Evolutionary conservation across 2,113 vertebrate genomes (phyloP).

Genomic region (Gavialis gangeticus): DNA sequence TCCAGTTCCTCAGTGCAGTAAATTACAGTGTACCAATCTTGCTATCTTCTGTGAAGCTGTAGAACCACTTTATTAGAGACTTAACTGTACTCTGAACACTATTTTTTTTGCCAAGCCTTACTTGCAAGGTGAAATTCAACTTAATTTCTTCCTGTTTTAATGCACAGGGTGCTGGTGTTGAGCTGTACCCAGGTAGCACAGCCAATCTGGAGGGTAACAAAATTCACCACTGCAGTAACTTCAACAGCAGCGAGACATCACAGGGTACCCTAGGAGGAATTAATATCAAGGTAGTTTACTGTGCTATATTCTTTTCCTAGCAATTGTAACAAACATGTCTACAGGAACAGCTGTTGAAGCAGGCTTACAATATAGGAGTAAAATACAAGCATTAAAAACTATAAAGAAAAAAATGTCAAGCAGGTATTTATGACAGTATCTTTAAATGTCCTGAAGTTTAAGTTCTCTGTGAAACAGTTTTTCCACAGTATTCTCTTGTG

Average conservation of each 20-base stretch:
- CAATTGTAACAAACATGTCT: not conserved
- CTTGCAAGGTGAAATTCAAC: not conserved
- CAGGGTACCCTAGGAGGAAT: slow-evolving; percentile 62
- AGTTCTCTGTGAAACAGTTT: not conserved
- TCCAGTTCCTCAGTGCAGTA: not conserved
- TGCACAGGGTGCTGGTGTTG: slow-evolving; percentile 65
- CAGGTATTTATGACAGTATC: not conserved
- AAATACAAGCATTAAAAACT: not conserved
- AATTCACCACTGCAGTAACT: slow-evolving; percentile 73
- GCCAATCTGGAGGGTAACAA: slow-evolving; percentile 67
- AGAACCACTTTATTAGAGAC: not conserved
- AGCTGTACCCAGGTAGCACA: slow-evolving; percentile 68
- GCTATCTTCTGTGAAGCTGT: not conserved
- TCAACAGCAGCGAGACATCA: slow-evolving; percentile 53
- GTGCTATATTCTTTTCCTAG: not conserved
- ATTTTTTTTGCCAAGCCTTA: not conserved
- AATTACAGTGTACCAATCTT: rapidly evolving
- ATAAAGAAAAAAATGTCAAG: not conserved
- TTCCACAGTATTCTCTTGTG: not conserved
- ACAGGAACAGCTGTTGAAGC: not conserved
- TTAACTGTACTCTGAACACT: not conserved
- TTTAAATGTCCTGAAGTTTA: not conserved
- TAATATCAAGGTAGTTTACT: slow-evolving; percentile 65
- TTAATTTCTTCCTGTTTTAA: not conserved
- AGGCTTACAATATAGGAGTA: not conserved